Evolutionary conservation across 2,113 vertebrate genomes (phyloP).

Genomic region (Opisthocomus hoazin): DNA sequence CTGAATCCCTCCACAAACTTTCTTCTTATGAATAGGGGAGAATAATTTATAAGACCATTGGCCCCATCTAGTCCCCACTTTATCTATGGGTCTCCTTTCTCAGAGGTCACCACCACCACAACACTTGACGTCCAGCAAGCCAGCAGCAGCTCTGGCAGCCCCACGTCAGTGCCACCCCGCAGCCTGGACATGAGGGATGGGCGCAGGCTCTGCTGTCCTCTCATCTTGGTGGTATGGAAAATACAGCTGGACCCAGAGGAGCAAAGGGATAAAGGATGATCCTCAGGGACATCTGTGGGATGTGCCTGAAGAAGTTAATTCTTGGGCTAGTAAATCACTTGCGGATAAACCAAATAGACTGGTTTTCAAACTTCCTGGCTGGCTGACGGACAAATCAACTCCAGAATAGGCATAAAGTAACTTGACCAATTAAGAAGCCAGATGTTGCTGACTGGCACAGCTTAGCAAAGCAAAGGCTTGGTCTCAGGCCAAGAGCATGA

Average conservation of each 20-base stretch:
- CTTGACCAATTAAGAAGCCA: neutral
- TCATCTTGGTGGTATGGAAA: neutral
- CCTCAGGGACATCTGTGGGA: neutral
- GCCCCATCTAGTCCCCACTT: neutral
- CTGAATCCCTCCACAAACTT: neutral
- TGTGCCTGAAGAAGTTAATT: neutral
- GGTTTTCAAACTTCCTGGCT: neutral
- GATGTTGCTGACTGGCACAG: neutral
- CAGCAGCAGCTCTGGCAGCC: neutral
- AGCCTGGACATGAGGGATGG: neutral
- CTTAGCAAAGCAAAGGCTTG: neutral
- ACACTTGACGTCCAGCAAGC: neutral
- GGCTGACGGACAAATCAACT: neutral
- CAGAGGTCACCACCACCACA: neutral
- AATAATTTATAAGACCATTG: neutral
- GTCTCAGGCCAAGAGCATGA: neutral
- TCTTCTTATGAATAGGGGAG: neutral
- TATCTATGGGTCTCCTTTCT: neutral
- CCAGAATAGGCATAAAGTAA: neutral
- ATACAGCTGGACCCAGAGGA: neutral
- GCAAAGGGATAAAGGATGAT: neutral
- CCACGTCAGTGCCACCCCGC: neutral
- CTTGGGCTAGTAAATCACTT: neutral
- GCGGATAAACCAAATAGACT: neutral
- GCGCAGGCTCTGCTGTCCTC: neutral